Evolutionary conservation across 2,888 invertebrate genomes (phyloP), one percentile per base, ranked within the genome.

Genomic region (Heliconius cydno): DNA sequence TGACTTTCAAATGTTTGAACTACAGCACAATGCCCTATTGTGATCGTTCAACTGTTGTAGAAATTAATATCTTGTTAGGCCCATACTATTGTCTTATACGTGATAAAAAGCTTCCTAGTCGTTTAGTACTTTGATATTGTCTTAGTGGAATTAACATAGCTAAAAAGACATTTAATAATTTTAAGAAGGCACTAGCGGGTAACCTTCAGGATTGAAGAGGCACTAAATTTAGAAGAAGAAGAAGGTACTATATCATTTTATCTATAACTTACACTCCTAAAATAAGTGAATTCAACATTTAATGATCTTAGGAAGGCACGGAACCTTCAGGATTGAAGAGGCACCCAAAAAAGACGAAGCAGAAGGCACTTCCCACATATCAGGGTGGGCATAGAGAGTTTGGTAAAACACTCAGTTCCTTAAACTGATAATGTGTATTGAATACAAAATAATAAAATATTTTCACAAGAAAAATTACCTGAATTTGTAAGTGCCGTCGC

Each of bases 401-500:
- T n/a, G n/a, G 0, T 52, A 52, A 19, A 19, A 52, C 0, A 46
- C 52, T 52, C 2, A 52, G 19, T 52, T 52, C 19, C 19, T 2
- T 19, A 5, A 0, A 19, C 19, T 2, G 19, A 52, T 19, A n/a
- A 65, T 65, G 15, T 25, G 13, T 25, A 25, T 1, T 13, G 28
- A 15, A 65, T 65, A 28, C 7, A 28, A 4, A 25, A 15, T 65
- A 28, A 13, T 0, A 65, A n/a, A 65, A 15, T 2, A 15, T 6
- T 15, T 25, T 28, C 3, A 3, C 1, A 68, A 68, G 10, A 60
- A 38, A n/a, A 7, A 90, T 88, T 88, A 96, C 96, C 95, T 96
- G 90, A 96, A 97, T 82, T 93, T 95, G 86, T 97, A 97, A 84
- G 92, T 96, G 82, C 96, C 97, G 85, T 96, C 96, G 66, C 96